Conservation (phyloP, 2,113 vertebrate species). For the Petaurus breviceps region DNA sequence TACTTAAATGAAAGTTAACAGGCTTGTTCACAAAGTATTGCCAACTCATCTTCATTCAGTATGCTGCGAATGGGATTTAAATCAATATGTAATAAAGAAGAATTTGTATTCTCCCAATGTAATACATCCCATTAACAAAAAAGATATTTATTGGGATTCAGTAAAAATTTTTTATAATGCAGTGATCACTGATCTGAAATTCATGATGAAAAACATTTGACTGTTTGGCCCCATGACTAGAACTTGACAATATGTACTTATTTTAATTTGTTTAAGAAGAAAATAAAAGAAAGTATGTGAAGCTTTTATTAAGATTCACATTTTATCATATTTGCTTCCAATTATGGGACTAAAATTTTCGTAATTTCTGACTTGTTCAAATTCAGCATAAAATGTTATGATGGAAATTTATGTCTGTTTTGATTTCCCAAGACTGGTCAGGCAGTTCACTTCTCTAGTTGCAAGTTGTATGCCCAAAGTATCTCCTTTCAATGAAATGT, state of each 20-base stretch:
- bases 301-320: background rate
- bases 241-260: background rate
- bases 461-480: too few species aligned
- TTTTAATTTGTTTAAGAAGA: too few species aligned
- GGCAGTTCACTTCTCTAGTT: too few species aligned
- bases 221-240: background rate
- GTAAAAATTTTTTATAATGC: background rate
- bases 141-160: background rate
- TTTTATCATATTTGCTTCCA: background rate
- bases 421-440: too few species aligned
- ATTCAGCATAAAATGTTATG: background rate
- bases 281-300: background rate
- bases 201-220: background rate
- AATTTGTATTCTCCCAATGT: background rate
- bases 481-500: too few species aligned
- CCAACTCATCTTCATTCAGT: background rate
- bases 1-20: slow-evolving; percentile 18
- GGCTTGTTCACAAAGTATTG: slow-evolving; percentile 19
- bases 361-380: background rate
- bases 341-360: background rate
- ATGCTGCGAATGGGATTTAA: background rate
- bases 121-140: background rate
- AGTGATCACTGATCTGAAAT: background rate
- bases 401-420: background rate
- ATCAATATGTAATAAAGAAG: slow-evolving; percentile 14